Evolutionary conservation across 2,113 vertebrate species (phyloP).

Genomic region (Nibea coibor): DNA sequence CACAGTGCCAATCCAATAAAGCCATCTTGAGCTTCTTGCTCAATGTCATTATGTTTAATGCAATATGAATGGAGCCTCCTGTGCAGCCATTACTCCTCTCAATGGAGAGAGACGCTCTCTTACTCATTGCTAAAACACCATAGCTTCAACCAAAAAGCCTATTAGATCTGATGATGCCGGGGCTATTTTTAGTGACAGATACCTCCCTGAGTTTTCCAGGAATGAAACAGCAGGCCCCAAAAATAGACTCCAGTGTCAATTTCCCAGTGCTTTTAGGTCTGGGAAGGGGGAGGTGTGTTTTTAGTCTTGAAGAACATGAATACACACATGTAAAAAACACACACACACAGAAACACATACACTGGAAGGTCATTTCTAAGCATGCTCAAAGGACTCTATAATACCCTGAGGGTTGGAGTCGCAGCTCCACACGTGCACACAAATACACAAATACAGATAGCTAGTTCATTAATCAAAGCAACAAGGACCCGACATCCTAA

Average conservation of each 20-base stretch:
- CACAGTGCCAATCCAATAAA: constrained; percentile 46
- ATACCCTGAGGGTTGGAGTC: constrained; percentile 21
- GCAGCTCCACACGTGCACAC: constrained; percentile 8
- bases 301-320: background rate
- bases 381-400: constrained; percentile 31
- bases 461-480: constrained; percentile 52
- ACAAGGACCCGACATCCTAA: constrained; percentile 2
- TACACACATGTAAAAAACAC: background rate
- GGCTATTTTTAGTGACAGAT: constrained; percentile 45
- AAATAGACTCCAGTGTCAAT: constrained; percentile 8
- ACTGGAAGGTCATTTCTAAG: constrained; percentile 42
- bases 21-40: constrained; percentile 28
- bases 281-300: background rate
- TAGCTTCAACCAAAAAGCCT: constrained; percentile 15
- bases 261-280: constrained; percentile 4
- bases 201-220: constrained; percentile 31
- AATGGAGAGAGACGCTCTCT: constrained; percentile 24
- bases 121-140: constrained; percentile 23
- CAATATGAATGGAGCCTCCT: constrained; percentile 47
- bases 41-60: constrained; percentile 51
- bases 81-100: constrained; percentile 36
- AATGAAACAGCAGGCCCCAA: constrained; percentile 20
- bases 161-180: constrained; percentile 18
- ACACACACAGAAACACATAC: background rate
- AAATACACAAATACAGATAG: constrained; percentile 20